Evolutionary conservation across 2,888 invertebrate species (phyloP), one percentile per base, ranked within the genome.

Genomic region (Drosophila hamatofila): DNA sequence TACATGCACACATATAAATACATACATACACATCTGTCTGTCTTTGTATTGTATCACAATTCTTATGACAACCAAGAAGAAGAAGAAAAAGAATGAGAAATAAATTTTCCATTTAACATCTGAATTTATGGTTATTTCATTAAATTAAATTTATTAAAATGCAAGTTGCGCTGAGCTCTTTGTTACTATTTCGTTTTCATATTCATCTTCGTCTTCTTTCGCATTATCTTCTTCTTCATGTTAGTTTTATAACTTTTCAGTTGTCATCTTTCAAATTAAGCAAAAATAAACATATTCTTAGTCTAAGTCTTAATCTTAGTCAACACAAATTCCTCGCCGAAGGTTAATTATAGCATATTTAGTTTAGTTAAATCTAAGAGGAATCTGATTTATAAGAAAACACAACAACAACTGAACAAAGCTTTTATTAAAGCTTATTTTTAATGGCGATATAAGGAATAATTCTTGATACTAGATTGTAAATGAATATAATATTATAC

Each of bases 141-240:
- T 35, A 75, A 70, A 77, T 85, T 75, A 75, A 70, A 75, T 85
- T 76, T 86, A 78, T 84, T 74, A 80, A 78, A 83, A 81, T 84
- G 86, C 86, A 78, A 60, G 62, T 74, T 65, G 74, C 64, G 76
- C 69, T 61, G 52, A 63, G 48, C 72, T 76, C 61, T 74, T 66
- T 70, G 62, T 72, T 58, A 49, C 68, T 52, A 59, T 52, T 66
- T 68, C 37, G 18, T 49, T 18, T 62, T 61, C 27, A 48, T 27
- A 27, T 27, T 48, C 46, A 25, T 48, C 27, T 48, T 25, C 48
- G 61, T 54, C 52, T 27, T 42, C n/a, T 16, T 16, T 9, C 14
- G 5, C 54, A 25, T n/a, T 21, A 21, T 18, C 30, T 35, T 16
- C 51, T 23, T 52, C 25, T 25, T 8, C 14, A 8, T 35, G 14